These are phyloP conservation scores for Hypocryptadius cinnamomeus DNA, from an alignment of 2,113 vertebrate genomes.

Conservation along the genomic window DNA sequence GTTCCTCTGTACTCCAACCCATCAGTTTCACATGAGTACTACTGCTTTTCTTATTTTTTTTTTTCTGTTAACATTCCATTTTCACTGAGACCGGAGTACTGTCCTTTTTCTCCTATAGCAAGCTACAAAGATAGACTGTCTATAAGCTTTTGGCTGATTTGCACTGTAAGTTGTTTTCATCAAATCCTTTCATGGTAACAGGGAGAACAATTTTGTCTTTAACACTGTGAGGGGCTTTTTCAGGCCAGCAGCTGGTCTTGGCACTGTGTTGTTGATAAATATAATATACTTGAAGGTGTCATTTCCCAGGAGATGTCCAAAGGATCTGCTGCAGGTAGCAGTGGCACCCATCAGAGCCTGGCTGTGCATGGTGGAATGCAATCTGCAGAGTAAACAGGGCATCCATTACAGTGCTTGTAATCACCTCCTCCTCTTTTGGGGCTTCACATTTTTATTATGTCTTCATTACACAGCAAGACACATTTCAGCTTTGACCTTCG, in stretches of 20 bases:
- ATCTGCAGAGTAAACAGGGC: not conserved
- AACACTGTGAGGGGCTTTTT: not conserved
- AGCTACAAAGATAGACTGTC: not conserved
- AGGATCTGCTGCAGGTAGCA: not conserved
- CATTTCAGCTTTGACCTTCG: slow-evolving; percentile 32
- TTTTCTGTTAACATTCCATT: not conserved
- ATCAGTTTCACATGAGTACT: fast-evolving
- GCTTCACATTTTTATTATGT: slow-evolving; percentile 6
- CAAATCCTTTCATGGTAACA: not conserved
- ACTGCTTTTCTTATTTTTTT: not conserved
- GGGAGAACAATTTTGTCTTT: not conserved
- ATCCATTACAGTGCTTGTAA: not conserved
- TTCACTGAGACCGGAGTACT: not conserved
- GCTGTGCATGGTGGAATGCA: not conserved
- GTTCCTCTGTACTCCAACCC: not conserved
- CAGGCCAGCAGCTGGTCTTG: not conserved
- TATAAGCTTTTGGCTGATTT: not conserved
- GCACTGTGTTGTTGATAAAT: not conserved
- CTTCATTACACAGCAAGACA: not conserved
- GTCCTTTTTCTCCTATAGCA: not conserved
- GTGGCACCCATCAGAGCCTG: not conserved
- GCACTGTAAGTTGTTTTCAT: not conserved
- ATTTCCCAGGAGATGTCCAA: not conserved
- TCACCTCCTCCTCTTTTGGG: not conserved
- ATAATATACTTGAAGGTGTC: not conserved